Percentiles rank a stretch among this genome's conserved stretches.
phyloP scores from a whole-genome alignment of 2,888 invertebrate species.

The Cistogaster globosa region DNA sequence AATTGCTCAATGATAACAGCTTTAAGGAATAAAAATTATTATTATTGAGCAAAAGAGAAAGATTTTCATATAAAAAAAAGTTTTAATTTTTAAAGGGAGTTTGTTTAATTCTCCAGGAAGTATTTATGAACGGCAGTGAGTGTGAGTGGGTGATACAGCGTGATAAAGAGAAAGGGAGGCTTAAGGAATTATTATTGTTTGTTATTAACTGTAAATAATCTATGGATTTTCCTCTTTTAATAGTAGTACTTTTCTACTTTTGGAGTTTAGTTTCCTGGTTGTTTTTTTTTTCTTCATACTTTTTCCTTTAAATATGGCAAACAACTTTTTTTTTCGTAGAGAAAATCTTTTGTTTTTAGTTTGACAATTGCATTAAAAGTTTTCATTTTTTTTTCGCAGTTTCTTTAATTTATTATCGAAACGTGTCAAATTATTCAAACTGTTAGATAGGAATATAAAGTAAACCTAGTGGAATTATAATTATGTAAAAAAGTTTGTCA shows the following conservation, averaged over 20 bases:
- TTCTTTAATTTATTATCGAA: conserved; percentile 76
- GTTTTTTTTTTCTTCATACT: background rate
- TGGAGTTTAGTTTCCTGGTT: conserved; percentile 29
- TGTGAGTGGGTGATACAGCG: background rate
- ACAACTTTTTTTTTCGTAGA: conserved; percentile 1
- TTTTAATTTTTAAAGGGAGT: conserved; percentile 8
- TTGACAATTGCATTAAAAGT: conserved; percentile 69
- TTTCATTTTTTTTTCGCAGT: conserved; percentile 25
- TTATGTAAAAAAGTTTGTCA: background rate
- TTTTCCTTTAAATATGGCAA: background rate
- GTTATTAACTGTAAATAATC: conserved; percentile 67
- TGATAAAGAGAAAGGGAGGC: background rate
- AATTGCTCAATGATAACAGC: conserved; percentile 69
- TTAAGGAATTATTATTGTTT: conserved; percentile 56
- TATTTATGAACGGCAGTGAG: background rate
- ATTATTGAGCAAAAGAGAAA: background rate
- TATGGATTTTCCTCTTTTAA: conserved; percentile 64
- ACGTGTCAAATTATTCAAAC: conserved; percentile 75
- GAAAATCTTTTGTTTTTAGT: conserved; percentile 52
- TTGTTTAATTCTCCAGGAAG: background rate
- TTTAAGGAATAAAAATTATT: conserved; percentile 53
- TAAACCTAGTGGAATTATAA: conserved; percentile 27
- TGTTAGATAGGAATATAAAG: conserved; percentile 8
- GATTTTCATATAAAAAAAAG: conserved; percentile 10
- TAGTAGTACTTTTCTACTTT: conserved; percentile 55